phyloP scores from a whole-genome alignment of 2,797 vertebrate genomes.

The Aldrovandia affinis region DNA sequence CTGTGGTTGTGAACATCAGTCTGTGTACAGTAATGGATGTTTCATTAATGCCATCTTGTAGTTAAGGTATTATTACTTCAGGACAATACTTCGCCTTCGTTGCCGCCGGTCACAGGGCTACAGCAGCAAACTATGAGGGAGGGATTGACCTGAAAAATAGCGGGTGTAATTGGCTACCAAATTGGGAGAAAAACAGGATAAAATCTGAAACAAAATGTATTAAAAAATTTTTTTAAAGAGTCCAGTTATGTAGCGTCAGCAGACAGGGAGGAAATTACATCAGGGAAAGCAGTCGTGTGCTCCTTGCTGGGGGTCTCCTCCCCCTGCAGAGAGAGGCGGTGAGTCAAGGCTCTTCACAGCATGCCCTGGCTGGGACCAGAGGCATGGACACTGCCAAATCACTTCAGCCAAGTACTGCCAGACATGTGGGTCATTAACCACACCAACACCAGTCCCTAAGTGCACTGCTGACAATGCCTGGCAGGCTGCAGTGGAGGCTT shows the following conservation, averaged over 20 bases:
- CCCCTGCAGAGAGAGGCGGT: neutral
- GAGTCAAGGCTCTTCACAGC: neutral
- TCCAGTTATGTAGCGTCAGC: conserved; percentile 25
- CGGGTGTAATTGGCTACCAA: too few relatives aligned
- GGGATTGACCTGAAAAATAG: too few relatives aligned
- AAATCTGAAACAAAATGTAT: too few relatives aligned
- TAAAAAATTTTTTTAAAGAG: too few relatives aligned
- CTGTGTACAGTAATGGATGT: too few relatives aligned
- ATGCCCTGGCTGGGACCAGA: neutral
- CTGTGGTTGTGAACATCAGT: too few relatives aligned
- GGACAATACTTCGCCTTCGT: too few relatives aligned
- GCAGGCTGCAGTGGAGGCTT: neutral
- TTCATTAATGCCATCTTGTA: too few relatives aligned
- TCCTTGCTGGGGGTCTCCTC: conserved; percentile 2
- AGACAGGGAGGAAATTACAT: conserved; percentile 43
- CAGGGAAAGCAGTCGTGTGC: conserved; percentile 15
- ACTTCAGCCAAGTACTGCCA: neutral
- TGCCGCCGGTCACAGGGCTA: too few relatives aligned
- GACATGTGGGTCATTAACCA: neutral
- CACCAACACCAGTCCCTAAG: neutral
- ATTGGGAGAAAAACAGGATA: too few relatives aligned
- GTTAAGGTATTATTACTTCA: too few relatives aligned
- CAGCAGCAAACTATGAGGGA: too few relatives aligned
- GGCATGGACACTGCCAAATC: neutral
- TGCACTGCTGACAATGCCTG: neutral